Conservation (phyloP, 2,113 vertebrate genomes). For the Grus americana region DNA sequence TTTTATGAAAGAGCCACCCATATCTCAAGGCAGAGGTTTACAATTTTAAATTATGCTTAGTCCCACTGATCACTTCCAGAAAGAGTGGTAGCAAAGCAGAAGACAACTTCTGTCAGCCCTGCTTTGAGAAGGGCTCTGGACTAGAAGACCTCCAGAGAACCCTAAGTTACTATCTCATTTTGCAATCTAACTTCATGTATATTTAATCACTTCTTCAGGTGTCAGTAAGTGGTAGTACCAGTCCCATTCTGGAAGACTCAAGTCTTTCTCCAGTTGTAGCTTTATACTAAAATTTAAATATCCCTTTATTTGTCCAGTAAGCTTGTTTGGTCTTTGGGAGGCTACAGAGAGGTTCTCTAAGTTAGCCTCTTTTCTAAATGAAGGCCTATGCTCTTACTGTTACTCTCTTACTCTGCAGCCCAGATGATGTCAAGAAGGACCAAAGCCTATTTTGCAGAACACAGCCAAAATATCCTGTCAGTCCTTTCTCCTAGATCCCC, state of each 20-base stretch:
- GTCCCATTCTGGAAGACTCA: neutral
- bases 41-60: neutral
- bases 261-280: neutral
- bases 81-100: neutral
- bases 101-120: neutral
- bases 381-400: neutral
- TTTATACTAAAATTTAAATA: neutral
- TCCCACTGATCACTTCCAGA: neutral
- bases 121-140: neutral
- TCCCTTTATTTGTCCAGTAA: neutral
- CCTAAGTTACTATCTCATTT: neutral
- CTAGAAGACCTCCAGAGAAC: neutral
- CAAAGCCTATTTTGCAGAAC: neutral
- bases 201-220: neutral
- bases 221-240: neutral
- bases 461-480: neutral
- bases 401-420: neutral
- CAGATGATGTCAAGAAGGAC: neutral
- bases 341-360: neutral
- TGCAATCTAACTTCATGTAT: neutral
- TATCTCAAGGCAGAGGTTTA: neutral
- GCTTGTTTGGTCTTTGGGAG: neutral
- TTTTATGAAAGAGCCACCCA: neutral
- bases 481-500: neutral
- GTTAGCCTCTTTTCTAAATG: neutral